A percentile compares a stretch with the other conserved stretches of the same genome.
phyloP scores from a whole-genome alignment of 1,140 invertebrate genomes.

The Drosophila cardini region DNA sequence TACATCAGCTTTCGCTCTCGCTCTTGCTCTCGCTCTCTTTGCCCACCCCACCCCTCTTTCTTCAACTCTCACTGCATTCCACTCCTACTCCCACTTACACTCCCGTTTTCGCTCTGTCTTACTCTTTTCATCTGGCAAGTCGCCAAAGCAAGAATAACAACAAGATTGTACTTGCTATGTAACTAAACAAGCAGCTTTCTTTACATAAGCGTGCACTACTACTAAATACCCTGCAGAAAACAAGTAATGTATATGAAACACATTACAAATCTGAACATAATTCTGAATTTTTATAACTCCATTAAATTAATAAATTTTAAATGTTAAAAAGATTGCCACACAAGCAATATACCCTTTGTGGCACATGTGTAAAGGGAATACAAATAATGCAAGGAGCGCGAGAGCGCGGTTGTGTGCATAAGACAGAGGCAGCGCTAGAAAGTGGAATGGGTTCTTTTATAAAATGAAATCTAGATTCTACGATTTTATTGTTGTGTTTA shows the following conservation, averaged over 20 bases:
- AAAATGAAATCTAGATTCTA: not conserved
- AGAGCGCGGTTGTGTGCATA: not conserved
- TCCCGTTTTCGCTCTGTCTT: no score
- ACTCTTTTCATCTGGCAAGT: slow-evolving; percentile 12
- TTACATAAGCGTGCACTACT: not conserved
- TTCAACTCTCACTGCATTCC: not conserved
- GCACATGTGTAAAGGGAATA: no score
- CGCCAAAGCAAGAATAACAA: slow-evolving; percentile 17
- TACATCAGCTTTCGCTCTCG: slow-evolving; percentile 6
- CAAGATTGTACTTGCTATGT: not conserved
- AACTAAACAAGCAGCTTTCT: no score
- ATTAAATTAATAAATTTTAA: no score
- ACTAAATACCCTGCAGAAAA: not conserved
- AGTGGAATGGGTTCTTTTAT: not conserved
- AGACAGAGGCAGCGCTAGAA: not conserved
- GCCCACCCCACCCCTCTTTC: not conserved
- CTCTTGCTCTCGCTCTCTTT: not conserved
- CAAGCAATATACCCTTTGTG: no score
- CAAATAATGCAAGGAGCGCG: not conserved
- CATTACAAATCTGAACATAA: no score
- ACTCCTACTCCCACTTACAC: not conserved
- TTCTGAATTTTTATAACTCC: no score
- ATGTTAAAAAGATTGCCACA: no score
- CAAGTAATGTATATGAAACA: no score
- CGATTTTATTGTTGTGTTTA: not conserved